Evolutionary conservation across 1,140 invertebrate species (phyloP).

Genomic region (Scylla paramamosain): DNA sequence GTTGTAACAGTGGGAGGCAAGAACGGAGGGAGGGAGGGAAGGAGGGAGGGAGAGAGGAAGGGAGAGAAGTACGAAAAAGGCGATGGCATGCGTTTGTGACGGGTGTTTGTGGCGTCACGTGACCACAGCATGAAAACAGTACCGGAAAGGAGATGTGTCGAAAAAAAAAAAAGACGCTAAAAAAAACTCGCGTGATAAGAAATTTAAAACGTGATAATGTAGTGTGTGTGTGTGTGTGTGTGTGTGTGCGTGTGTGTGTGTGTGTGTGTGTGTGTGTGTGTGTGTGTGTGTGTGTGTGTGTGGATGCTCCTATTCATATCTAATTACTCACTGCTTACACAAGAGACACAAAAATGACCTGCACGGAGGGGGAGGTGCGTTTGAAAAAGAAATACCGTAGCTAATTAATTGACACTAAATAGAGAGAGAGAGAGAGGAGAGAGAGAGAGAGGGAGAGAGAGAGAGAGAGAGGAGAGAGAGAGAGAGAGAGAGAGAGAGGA

Average conservation of each 20-base stretch:
- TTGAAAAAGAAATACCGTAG: neutral
- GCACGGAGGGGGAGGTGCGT: too few species aligned
- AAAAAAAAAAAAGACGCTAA: too few species aligned
- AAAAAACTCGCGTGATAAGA: neutral
- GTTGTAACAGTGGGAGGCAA: too few species aligned
- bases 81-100: too few species aligned
- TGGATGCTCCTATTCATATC: neutral
- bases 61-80: too few species aligned
- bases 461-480: constrained; percentile 18
- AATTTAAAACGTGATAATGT: neutral
- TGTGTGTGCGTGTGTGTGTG: constrained; percentile 19
- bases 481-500: constrained; percentile 20
- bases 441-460: constrained; percentile 19
- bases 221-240: neutral
- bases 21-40: too few species aligned
- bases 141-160: too few species aligned
- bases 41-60: too few species aligned
- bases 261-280: constrained; percentile 20
- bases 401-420: neutral
- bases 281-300: constrained; percentile 8
- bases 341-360: too few species aligned
- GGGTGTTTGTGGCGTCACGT: too few species aligned
- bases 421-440: neutral
- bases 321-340: too few species aligned
- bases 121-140: too few species aligned